Evolutionary conservation across 2,797 vertebrate genomes (phyloP), one percentile per base, ranked within the genome.

Genomic region (Enteromius anoplus): DNA sequence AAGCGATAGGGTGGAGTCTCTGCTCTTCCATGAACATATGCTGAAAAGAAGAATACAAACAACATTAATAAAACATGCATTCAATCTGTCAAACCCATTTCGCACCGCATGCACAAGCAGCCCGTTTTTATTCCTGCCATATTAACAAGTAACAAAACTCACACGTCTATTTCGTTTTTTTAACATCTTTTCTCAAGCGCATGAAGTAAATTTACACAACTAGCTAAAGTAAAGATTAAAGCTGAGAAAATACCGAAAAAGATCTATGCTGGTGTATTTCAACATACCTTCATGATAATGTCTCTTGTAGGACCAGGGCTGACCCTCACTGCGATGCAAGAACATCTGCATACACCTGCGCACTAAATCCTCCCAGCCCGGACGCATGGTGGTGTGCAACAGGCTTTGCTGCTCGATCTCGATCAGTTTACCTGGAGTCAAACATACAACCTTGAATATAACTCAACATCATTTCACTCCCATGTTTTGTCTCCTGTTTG

Each of bases 281-380:
- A 8, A 82, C 88, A 82, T 90, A 99, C 98, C 98, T 87, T 99
- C 98, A 76, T 99, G 97, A 91, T 97, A 99, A 91, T 99, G 98
- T 26, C 95, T 95, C 89, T 98, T 99, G 90, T 95, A 96, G 60
- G 97, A 97, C 97, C 97, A 99, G 0, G 96, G 93, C 84, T 99
- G 98, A 15, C 96, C 97, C 21, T 99, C 97, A 17, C 95, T 98
- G 85, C 96, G 95, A 89, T 97, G 91, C 32, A 99, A 94, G 89
- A 99, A 99, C 92, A 97, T 96, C 92, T 99, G 98, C 92, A 99
- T 97, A 91, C 98, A 99, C 23, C 98, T 96, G 76, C 97, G 95
- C 85, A 99, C 97, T 77, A 94, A 94, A 89, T 99, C 97, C 92
- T 99, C 98, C 93, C 97, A 98, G 77, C 98, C 97, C 5, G 98